Evolutionary conservation across 2,888 invertebrate species (phyloP), one percentile per base, ranked within the genome.

Genomic region (Volucella zonaria): DNA sequence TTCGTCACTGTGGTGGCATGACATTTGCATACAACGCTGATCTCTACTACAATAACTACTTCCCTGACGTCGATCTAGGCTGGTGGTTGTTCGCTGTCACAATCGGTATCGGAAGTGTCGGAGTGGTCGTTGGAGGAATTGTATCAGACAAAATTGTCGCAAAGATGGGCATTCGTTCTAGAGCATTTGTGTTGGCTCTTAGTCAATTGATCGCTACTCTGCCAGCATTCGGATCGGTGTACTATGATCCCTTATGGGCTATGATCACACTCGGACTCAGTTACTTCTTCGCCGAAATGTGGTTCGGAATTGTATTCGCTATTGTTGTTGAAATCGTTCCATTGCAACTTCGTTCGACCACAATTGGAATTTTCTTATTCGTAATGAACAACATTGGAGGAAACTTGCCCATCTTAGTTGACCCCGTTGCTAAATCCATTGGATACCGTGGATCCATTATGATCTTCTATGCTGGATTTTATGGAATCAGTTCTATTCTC

Each of bases 331-430:
- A 97, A 92, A 96, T 97, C 85, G 97, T 97, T 1, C 97, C 97
- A 0, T 89, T 96, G 59, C 94, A 95, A 8, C 94, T 97, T 12
- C 93, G 97, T 59, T 97, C 97, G 4, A 96, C 97, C 49, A 96
- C 96, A 0, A 95, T 97, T 12, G 97, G 97, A 0, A 94, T 97
- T 43, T 97, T 97, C 90, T 93, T 97, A 49, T 97, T 97, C 92
- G 96, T 97, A 2, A 97, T 97, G 96, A 97, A 97, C 93, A 97
- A 97, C 92, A 95, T 97, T 82, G 97, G 97, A 8, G 97, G 97
- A 45, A 97, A 97, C 92, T 92, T 97, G 88, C 97, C 97, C 40
- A 97, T 97, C 88, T 93, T 97, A 8, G 96, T 97, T 2, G 97
- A 97, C 91, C 97, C 97, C 0, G 95, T 97, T 1, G 95, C 96